A percentile compares a stretch with the other conserved stretches of the same genome.
phyloP scores from a whole-genome alignment of 1,140 invertebrate species.

The Xylocopa sonorina region DNA sequence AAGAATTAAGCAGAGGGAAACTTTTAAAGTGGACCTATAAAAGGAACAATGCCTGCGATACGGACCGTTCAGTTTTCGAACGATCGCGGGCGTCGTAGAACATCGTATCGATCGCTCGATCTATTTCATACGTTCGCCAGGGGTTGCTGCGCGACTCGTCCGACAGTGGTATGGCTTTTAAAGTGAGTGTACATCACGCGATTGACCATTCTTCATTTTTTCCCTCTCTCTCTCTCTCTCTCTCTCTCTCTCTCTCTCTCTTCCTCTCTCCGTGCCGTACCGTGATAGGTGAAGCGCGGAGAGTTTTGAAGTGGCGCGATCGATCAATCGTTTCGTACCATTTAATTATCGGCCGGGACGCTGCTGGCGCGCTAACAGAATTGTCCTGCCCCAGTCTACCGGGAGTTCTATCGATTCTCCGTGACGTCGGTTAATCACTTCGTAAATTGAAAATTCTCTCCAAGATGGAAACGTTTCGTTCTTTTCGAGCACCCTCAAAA shows the following conservation, averaged over 20 bases:
- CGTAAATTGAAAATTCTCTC: slow-evolving; percentile 22
- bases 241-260: too few relatives aligned
- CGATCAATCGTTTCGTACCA: slow-evolving; percentile 32
- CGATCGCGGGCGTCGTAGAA: slow-evolving; percentile 22
- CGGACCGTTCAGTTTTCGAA: slow-evolving; percentile 45
- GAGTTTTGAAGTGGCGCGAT: background rate
- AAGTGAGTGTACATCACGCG: slow-evolving; percentile 58
- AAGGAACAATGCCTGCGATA: slow-evolving; percentile 48
- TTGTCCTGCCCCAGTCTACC: background rate
- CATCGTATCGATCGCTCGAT: slow-evolving; percentile 13
- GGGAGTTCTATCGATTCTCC: slow-evolving; percentile 4
- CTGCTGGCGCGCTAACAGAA: background rate
- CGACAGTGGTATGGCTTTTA: slow-evolving; percentile 40
- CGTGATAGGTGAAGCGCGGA: background rate
- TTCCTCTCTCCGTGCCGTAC: too few relatives aligned
- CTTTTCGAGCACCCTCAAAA: background rate
- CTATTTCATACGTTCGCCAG: background rate
- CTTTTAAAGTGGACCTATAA: slow-evolving; percentile 63
- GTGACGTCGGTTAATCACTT: slow-evolving; percentile 9
- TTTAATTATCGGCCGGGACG: slow-evolving; percentile 17
- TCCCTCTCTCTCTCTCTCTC: too few relatives aligned
- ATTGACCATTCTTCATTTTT: slow-evolving; percentile 42
- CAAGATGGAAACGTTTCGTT: background rate
- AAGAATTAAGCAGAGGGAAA: slow-evolving; percentile 64
- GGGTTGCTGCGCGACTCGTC: background rate